These are phyloP conservation scores for Chromobotia macracanthus DNA, from an alignment of 2,797 vertebrate species.

Conservation along the genomic window DNA sequence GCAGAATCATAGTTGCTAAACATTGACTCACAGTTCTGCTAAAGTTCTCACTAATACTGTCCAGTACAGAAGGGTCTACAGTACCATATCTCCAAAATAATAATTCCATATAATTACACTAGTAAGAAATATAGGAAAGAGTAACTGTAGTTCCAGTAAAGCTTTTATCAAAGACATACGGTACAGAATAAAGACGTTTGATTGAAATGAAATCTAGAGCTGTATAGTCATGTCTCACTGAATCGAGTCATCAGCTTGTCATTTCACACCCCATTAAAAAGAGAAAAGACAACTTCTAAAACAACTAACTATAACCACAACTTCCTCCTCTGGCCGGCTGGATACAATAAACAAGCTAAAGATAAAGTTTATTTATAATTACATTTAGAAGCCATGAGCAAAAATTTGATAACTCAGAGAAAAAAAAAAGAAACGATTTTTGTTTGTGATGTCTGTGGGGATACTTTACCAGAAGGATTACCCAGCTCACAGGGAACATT, in stretches of 20 bases:
- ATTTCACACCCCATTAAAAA: background rate
- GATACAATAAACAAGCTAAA: background rate
- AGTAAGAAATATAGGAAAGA: constrained; percentile 16
- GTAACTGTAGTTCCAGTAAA: constrained; percentile 19
- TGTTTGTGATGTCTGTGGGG: too few species aligned
- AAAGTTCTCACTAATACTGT: background rate
- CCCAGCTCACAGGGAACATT: too few species aligned
- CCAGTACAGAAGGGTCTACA: background rate
- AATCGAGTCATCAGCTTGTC: background rate
- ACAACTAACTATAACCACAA: background rate
- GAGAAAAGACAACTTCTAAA: background rate
- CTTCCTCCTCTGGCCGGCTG: background rate
- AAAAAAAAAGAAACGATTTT: too few species aligned
- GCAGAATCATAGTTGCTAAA: background rate
- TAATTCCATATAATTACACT: background rate
- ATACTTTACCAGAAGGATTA: too few species aligned
- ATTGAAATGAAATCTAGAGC: constrained; percentile 8
- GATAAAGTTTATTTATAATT: too few species aligned
- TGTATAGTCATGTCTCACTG: constrained; percentile 5
- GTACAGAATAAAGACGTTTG: background rate
- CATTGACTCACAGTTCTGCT: constrained; percentile 23
- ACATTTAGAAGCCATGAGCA: too few species aligned
- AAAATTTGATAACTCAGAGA: too few species aligned
- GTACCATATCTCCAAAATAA: background rate
- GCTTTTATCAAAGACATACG: background rate